Evolutionary conservation across 2,113 vertebrate species (phyloP), one percentile per base, ranked within the genome.

Genomic region (Mastomys natalensis): DNA sequence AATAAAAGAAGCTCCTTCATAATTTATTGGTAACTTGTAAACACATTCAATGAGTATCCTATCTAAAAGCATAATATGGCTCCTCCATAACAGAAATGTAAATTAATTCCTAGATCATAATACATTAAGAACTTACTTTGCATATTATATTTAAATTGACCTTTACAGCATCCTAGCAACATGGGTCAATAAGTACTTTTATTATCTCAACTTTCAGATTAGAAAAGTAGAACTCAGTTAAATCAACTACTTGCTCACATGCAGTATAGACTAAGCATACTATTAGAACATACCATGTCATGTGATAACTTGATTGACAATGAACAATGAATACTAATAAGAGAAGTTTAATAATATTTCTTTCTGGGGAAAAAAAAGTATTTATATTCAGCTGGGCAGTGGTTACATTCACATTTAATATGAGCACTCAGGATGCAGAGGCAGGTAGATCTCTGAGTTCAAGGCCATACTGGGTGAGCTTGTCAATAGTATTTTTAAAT

Each of bases 131-230:
- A 89, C 73, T 74, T 55, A 74, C 15, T 48, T 40, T 93, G 13
- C 13, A 43, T 60, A 40, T 95, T 94, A 90, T 97, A 70, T 81
- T 95, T 93, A 16, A 91, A 82, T 58, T 93, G 22, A 37, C 74
- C 24, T 62, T 95, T 9, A 93, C 2, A 89, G 21, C 22, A 92
- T 70, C 58, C 66, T 55, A 37, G 26, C 81, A 95, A 93, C 93
- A 12, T 89, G 15, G 2, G 8, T 72, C 81, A 72, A 7, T 22
- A 78, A 87, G 82, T 58, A 90, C 86, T 87, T 85, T 87, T 85
- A 62, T 81, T 85, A 86, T 58, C 24, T 19, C 12, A 91, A 43
- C 45, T 95, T 37, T 96, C 51, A 91, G 60, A 81, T 89, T 34
- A 91, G 17, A 24, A 97, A 94, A 81, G 21, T 86, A 77, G 72